These are phyloP conservation scores for Toxonevra muliebris DNA, from an alignment of 2,888 invertebrate species.

Conservation along the genomic window DNA sequence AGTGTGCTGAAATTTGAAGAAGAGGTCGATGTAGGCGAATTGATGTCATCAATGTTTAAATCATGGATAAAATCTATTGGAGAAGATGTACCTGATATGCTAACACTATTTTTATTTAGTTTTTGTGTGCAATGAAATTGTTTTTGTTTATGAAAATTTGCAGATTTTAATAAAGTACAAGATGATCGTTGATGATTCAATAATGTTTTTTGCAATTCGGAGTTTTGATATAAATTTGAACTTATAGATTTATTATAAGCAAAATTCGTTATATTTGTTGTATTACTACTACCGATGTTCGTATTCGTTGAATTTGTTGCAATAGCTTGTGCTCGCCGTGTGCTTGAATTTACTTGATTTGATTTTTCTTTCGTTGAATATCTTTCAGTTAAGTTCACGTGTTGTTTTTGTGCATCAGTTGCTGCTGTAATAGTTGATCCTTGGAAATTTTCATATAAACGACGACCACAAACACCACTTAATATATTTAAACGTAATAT, in stretches of 20 bases:
- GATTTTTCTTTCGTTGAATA: too few species aligned
- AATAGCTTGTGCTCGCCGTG: too few species aligned
- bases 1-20: conserved; percentile 4
- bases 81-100: conserved; percentile 26
- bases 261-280: too few species aligned
- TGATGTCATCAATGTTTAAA: conserved; percentile 9
- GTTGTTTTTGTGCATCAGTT: not conserved
- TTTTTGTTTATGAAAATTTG: conserved; percentile 17
- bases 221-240: too few species aligned
- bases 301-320: too few species aligned
- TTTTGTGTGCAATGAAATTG: conserved; percentile 8
- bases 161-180: conserved; percentile 15
- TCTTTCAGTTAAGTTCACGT: too few species aligned
- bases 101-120: not conserved
- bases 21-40: not conserved
- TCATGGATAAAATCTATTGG: conserved; percentile 18
- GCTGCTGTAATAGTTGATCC: conserved; percentile 11
- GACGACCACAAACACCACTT: conserved; percentile 47
- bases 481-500: conserved; percentile 43
- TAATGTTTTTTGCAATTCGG: too few species aligned
- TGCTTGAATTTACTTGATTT: too few species aligned
- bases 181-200: conserved; percentile 12
- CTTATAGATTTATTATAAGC: too few species aligned
- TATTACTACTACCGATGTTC: too few species aligned
- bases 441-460: conserved; percentile 39